Conservation (phyloP, 1,140 invertebrate species). For the Diachasmimorpha longicaudata region DNA sequence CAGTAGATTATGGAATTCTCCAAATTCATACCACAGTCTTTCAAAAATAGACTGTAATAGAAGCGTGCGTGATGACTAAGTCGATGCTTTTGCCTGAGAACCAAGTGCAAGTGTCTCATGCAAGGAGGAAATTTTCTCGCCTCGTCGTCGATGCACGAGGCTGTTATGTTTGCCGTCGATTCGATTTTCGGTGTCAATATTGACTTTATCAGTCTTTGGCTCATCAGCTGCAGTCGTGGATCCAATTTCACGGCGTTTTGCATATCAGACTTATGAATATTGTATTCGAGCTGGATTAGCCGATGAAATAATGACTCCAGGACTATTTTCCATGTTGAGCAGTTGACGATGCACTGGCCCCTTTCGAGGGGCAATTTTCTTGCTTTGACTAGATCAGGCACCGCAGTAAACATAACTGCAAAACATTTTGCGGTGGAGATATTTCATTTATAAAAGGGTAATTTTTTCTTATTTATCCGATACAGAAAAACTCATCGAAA, state of each 20-base stretch:
- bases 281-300: constrained; percentile 56
- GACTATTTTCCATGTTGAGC: constrained; percentile 65
- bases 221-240: constrained; percentile 58
- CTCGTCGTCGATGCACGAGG: constrained; percentile 62
- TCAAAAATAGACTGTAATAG: constrained; percentile 73
- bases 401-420: constrained; percentile 61
- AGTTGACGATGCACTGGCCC: constrained; percentile 62
- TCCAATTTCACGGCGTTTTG: constrained; percentile 49
- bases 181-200: constrained; percentile 40
- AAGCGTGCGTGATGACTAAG: constrained; percentile 76
- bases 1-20: constrained; percentile 71
- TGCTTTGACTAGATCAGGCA: constrained; percentile 61
- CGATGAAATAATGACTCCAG: constrained; percentile 61
- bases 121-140: constrained; percentile 74
- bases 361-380: constrained; percentile 61
- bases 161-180: constrained; percentile 42
- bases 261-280: constrained; percentile 36
- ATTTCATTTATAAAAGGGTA: too few species aligned
- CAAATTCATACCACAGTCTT: constrained; percentile 73
- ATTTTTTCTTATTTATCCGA: too few species aligned
- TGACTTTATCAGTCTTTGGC: constrained; percentile 42
- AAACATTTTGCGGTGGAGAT: constrained; percentile 34
- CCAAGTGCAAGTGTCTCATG: constrained; percentile 75
- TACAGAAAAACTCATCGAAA: too few species aligned
- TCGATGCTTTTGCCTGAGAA: constrained; percentile 71